These are phyloP conservation scores for Vulpes lagopus DNA, from an alignment of 2,113 vertebrate species.

Conservation along the genomic window DNA sequence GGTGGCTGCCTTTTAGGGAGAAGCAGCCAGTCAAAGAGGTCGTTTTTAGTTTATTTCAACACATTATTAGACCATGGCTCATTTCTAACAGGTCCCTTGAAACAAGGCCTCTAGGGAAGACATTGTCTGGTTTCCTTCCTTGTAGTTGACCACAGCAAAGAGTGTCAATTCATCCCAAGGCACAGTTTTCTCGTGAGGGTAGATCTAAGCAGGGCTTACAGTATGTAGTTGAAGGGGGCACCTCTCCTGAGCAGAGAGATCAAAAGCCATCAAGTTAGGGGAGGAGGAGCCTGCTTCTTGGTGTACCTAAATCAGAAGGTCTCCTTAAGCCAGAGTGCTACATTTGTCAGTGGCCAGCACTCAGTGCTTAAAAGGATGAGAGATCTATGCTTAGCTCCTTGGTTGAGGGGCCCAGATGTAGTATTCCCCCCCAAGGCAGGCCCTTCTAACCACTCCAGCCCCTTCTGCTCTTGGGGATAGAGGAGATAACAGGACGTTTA, in stretches of 20 bases:
- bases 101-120: neutral
- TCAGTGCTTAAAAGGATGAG: conserved; percentile 48
- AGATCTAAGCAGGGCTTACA: conserved; percentile 48
- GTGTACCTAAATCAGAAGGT: neutral
- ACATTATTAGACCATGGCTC: neutral
- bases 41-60: conserved; percentile 43
- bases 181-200: conserved; percentile 83
- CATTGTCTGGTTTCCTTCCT: conserved; percentile 20
- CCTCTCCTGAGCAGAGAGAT: conserved; percentile 38
- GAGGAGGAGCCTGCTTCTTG: neutral
- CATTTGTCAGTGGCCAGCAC: conserved; percentile 66
- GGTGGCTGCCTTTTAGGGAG: conserved; percentile 24
- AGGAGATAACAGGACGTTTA: conserved; percentile 82
- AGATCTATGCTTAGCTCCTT: neutral
- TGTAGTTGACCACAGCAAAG: conserved; percentile 65
- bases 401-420: conserved; percentile 32
- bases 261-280: conserved; percentile 67
- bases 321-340: conserved; percentile 41
- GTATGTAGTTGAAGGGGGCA: conserved; percentile 55
- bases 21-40: conserved; percentile 32
- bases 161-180: conserved; percentile 44
- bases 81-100: conserved; percentile 44
- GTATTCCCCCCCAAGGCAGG: conserved; percentile 59
- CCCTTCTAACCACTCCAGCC: conserved; percentile 67
- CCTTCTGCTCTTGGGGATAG: conserved; percentile 72